A percentile compares a stretch with the other conserved stretches of the same genome.
phyloP scores from a whole-genome alignment of 2,113 vertebrate species.

The Hoplias malabaricus region DNA sequence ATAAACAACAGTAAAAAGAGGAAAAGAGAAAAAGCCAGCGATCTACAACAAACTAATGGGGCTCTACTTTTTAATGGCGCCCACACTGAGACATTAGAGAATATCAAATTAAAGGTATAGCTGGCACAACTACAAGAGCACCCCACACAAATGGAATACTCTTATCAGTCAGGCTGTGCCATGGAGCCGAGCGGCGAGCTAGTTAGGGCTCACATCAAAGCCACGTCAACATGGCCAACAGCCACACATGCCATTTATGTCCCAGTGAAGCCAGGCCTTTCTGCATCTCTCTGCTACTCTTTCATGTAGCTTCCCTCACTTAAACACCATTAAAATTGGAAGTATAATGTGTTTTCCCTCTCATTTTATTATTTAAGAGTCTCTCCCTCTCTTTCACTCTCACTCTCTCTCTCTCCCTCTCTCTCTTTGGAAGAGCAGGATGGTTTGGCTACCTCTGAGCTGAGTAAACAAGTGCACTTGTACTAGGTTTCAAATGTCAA shows the following conservation, averaged over 20 bases:
- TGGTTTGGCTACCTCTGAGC: conserved; percentile 61
- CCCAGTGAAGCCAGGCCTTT: conserved; percentile 64
- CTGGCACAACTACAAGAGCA: conserved; percentile 64
- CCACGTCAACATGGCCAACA: conserved; percentile 67
- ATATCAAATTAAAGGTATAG: conserved; percentile 77
- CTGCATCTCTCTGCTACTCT: conserved; percentile 45
- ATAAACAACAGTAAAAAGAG: background rate
- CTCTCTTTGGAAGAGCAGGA: conserved; percentile 13
- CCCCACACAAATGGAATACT: conserved; percentile 58
- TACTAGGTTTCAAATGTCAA: conserved; percentile 25
- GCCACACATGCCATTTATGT: conserved; percentile 70
- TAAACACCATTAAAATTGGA: conserved; percentile 73
- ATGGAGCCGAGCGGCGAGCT: conserved; percentile 64
- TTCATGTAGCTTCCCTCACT: conserved; percentile 60
- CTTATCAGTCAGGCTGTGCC: conserved; percentile 64
- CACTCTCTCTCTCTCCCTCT: conserved; percentile 28
- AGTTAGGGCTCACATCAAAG: conserved; percentile 76
- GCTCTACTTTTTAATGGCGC: conserved; percentile 61
- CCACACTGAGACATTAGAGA: conserved; percentile 71
- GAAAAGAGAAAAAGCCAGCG: background rate
- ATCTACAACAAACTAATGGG: conserved; percentile 62
- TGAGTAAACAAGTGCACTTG: conserved; percentile 65
- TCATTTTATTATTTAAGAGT: conserved; percentile 70
- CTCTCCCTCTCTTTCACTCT: conserved; percentile 37
- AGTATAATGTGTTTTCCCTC: conserved; percentile 63